Evolutionary conservation across 2,113 vertebrate species (phyloP).

Genomic region (Istiophorus platypterus): DNA sequence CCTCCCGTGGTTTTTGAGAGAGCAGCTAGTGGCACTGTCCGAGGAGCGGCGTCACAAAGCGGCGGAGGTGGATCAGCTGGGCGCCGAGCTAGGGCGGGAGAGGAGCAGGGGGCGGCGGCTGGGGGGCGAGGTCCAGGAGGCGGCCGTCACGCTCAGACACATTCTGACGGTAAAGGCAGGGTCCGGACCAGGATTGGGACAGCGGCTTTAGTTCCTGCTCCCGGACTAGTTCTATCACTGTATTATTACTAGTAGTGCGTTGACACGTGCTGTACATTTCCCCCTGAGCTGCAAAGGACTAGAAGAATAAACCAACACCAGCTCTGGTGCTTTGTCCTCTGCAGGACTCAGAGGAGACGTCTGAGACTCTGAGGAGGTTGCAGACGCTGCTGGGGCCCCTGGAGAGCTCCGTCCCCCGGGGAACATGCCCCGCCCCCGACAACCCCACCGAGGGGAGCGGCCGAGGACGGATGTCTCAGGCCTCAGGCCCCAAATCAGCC

Average conservation of each 20-base stretch:
- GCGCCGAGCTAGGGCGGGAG: slow-evolving; percentile 62
- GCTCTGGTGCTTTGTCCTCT: not conserved
- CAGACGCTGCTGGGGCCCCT: slow-evolving; percentile 79
- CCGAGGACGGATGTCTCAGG: not conserved
- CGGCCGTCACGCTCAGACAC: slow-evolving; percentile 68
- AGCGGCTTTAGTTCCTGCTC: too few relatives aligned
- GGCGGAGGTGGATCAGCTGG: not conserved
- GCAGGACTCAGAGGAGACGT: slow-evolving; percentile 26
- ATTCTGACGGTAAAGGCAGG: slow-evolving; percentile 65
- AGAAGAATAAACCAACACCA: too few relatives aligned
- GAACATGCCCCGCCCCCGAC: not conserved
- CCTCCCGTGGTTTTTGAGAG: slow-evolving; percentile 59
- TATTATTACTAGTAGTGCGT: too few relatives aligned
- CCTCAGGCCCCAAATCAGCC: accelerated
- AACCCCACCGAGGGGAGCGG: slow-evolving; percentile 17
- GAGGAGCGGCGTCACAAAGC: not conserved
- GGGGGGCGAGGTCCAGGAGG: slow-evolving; percentile 67
- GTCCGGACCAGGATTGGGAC: too few relatives aligned
- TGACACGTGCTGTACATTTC: too few relatives aligned
- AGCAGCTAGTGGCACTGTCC: slow-evolving; percentile 36
- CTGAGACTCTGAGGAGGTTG: slow-evolving; percentile 40
- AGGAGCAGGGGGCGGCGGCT: slow-evolving; percentile 42
- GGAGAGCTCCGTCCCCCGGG: slow-evolving; percentile 35
- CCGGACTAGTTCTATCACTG: too few relatives aligned
- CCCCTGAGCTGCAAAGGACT: too few relatives aligned